Evolutionary conservation across 2,797 vertebrate species (phyloP).

Genomic region (Oreonectes daqikongensis): DNA sequence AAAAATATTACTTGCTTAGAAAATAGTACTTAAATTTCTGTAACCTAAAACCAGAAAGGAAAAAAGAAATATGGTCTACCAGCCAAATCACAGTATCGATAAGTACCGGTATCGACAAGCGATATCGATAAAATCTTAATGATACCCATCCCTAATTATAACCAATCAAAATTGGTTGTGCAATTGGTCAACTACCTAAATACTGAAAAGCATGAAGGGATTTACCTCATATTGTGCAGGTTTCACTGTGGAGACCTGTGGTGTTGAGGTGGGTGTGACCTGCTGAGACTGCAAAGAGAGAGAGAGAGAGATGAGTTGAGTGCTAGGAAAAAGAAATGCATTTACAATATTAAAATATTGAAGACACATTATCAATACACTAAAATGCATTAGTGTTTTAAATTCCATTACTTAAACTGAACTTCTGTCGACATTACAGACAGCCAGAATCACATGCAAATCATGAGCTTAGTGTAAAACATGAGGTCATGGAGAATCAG

Average conservation of each 20-base stretch:
- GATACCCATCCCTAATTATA: no score
- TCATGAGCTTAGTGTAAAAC: constrained; percentile 15
- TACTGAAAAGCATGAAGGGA: background rate
- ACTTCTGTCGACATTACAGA: background rate
- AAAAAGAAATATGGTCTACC: no score
- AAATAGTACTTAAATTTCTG: no score
- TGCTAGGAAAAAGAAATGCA: constrained; percentile 25
- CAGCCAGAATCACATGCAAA: constrained; percentile 36
- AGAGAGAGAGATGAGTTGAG: constrained; percentile 45
- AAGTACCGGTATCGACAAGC: no score
- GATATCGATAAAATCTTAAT: no score
- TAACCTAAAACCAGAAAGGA: no score
- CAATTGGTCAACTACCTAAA: no score
- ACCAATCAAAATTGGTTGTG: no score
- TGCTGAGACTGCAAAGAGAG: constrained; percentile 71
- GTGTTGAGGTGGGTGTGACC: constrained; percentile 67
- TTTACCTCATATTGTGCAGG: constrained; percentile 75
- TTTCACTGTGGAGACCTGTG: constrained; percentile 70
- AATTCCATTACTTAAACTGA: background rate
- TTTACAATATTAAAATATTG: constrained; percentile 4
- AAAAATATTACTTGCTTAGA: no score
- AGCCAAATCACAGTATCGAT: no score
- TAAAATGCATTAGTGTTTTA: background rate
- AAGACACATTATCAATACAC: constrained; percentile 45
- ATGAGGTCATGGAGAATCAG: constrained; percentile 14